Evolutionary conservation across 2,888 invertebrate species (phyloP), one percentile per base, ranked within the genome.

Genomic region (Noctua pronuba): DNA sequence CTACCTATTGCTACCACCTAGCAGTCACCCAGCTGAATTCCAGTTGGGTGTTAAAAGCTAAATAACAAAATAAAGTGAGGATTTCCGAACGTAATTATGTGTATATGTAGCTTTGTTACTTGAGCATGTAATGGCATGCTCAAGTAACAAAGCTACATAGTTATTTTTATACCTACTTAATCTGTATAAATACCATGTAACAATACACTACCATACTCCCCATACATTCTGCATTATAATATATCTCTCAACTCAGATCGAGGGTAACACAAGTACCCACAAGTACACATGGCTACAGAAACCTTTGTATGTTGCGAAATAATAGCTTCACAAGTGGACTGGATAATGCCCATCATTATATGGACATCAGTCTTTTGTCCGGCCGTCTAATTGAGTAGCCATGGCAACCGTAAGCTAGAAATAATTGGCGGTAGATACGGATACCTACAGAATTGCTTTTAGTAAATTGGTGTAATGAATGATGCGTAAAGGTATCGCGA

Each of bases 351-450:
- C 84, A 91, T 93, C 88, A 85, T 88, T 88, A 88, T 83, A 88
- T 88, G 90, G 91, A 88, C 91, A 91, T 92, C 92, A 88, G 89
- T 88, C 93, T 92, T 92, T 94, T 94, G 94, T 94, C 92, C 93
- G 91, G 89, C 73, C 69, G 24, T 52, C 89, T 93, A 92, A 93
- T 93, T 93, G 91, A 86, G 90, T 87, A 84, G 79, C 89, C 91
- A 92, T 94, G 86, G 93, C 82, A 91, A 94, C 94, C 80, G 46
- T 64, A 73, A 87, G 86, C 80, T 81, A 83, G 78, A 77, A 84
- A 85, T 89, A 88, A 91, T 90, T 90, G 90, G 85, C 35, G 65
- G 24, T 76, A 28, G 62, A 76, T 21, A 31, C 31, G 16, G 46
- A 41, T 62, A 52, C 10, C 10, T 11, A 66, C 4, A 28, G 16